A percentile compares a stretch with the other conserved stretches of the same genome.
These are phyloP conservation scores for Steinernema feltiae DNA, from an alignment of 1,140 invertebrate genomes.

Conservation along the genomic window DNA sequence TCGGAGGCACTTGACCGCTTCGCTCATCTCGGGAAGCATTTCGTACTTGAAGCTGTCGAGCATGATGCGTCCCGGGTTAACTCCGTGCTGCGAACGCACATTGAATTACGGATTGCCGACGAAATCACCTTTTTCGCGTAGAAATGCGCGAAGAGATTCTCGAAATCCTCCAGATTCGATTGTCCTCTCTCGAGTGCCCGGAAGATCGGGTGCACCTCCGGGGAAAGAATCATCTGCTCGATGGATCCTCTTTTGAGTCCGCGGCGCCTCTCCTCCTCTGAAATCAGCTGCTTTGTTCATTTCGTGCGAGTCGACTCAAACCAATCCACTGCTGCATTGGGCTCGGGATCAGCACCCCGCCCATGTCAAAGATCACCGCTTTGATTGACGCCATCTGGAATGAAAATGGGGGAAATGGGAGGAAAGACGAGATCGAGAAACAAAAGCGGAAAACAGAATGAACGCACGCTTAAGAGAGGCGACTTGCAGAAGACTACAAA, in stretches of 20 bases:
- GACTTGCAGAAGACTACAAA: neutral
- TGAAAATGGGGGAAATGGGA: neutral
- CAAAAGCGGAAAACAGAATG: neutral
- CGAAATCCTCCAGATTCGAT: constrained; percentile 52
- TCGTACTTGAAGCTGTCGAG: neutral
- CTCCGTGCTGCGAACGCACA: neutral
- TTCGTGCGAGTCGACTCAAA: constrained; percentile 24
- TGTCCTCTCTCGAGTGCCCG: constrained; percentile 55
- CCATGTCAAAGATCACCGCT: constrained; percentile 61
- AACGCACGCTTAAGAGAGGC: neutral
- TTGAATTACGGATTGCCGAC: neutral
- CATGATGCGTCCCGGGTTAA: constrained; percentile 3
- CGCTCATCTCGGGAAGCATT: constrained; percentile 57
- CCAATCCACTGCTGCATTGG: constrained; percentile 55
- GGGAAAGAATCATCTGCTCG: constrained; percentile 43
- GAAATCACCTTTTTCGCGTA: constrained; percentile 49
- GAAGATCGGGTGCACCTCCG: constrained; percentile 54
- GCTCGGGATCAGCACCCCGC: constrained; percentile 59
- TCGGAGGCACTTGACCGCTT: constrained; percentile 56
- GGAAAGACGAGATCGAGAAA: neutral
- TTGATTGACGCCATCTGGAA: constrained; percentile 32
- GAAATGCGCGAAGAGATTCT: constrained; percentile 52
- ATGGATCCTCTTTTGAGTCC: constrained; percentile 47
- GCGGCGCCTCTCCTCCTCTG: constrained; percentile 53
- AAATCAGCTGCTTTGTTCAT: constrained; percentile 21